Percentiles rank a stretch among this genome's conserved stretches.
phyloP scores from a whole-genome alignment of 2,113 vertebrate species.

The Sorex araneus region DNA sequence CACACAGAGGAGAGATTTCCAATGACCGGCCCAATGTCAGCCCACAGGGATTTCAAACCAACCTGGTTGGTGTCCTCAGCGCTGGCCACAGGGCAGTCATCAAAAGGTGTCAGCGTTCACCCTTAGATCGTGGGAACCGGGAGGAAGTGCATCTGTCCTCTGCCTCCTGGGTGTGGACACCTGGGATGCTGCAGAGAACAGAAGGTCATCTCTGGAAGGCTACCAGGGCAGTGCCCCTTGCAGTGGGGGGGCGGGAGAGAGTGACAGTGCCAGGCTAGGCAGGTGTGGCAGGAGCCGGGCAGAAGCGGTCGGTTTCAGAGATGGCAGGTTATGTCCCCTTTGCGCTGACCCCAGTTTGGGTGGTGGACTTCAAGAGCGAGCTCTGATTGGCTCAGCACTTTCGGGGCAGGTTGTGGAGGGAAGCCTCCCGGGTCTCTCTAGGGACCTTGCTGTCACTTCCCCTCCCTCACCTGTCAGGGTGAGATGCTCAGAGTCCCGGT shows the following conservation, averaged over 20 bases:
- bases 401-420: not conserved
- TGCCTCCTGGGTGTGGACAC: not conserved
- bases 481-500: not conserved
- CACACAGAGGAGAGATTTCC: not conserved
- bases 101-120: not conserved
- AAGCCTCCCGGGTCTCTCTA: not conserved
- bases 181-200: not conserved
- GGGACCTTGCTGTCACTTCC: constrained; percentile 26
- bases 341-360: not conserved
- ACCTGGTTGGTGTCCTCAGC: rapidly evolving
- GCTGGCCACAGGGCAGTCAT: too few species aligned
- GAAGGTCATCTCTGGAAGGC: not conserved
- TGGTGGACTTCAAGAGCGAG: not conserved
- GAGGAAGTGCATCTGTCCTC: not conserved
- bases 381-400: not conserved
- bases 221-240: not conserved
- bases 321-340: too few species aligned
- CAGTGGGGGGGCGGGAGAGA: rapidly evolving
- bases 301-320: not conserved
- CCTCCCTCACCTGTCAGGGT: constrained; percentile 19
- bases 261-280: not conserved
- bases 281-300: rapidly evolving
- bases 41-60: not conserved
- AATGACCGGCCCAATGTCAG: not conserved
- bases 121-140: not conserved